phyloP scores from a whole-genome alignment of 2,797 vertebrate species.

The Enteromius anoplus region DNA sequence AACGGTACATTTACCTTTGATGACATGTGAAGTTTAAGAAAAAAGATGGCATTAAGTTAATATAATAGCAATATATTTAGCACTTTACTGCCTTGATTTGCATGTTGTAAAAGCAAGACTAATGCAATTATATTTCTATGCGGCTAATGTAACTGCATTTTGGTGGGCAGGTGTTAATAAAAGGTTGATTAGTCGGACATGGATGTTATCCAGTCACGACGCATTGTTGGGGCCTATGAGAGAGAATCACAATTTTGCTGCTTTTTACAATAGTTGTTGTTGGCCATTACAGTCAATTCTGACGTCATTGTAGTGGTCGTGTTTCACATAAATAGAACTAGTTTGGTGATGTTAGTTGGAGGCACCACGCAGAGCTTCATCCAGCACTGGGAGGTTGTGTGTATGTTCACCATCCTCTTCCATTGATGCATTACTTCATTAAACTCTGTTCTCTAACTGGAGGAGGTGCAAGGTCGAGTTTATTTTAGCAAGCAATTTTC shows the following conservation, averaged over 20 bases:
- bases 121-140: conserved; percentile 12
- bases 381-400: conserved; percentile 53
- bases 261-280: not conserved
- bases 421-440: conserved; percentile 70
- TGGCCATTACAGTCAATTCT: not conserved
- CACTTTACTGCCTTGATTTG: not conserved
- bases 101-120: conserved; percentile 33
- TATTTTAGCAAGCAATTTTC: conserved; percentile 69
- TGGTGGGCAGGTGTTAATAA: not conserved
- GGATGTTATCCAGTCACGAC: not conserved
- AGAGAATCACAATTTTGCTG: not conserved
- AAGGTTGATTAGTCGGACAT: not conserved
- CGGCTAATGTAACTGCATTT: conserved; percentile 29
- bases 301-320: not conserved
- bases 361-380: not conserved
- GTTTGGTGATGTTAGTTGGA: conserved; percentile 43
- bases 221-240: not conserved
- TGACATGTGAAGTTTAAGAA: no score
- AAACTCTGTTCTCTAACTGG: conserved; percentile 63
- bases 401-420: conserved; percentile 58
- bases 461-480: conserved; percentile 68
- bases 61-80: not conserved
- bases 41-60: not conserved
- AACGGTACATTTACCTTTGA: no score
- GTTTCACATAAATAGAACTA: conserved; percentile 9